Evolutionary conservation across 92 coral and sea anemone species (phyloP).

Genomic region (Paragorgia papillata): DNA sequence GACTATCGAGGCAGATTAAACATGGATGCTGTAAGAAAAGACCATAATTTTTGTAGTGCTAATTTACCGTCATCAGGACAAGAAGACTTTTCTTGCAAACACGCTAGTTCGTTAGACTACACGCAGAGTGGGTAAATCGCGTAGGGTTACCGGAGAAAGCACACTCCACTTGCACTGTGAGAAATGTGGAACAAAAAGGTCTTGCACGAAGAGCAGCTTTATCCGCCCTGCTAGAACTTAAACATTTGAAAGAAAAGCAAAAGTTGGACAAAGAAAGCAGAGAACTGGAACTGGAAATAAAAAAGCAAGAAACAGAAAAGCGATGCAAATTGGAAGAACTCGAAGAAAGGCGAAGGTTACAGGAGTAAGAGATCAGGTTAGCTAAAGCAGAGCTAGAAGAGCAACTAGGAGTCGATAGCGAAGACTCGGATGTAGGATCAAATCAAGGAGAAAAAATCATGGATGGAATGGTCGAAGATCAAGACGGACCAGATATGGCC

Average conservation of each 20-base stretch:
- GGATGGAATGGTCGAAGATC: too few species aligned
- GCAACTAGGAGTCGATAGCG: neutral
- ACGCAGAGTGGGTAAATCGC: neutral
- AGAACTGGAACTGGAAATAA: neutral
- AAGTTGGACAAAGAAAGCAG: neutral
- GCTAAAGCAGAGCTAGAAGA: conserved; percentile 13
- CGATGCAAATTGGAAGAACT: neutral
- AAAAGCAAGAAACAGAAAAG: neutral
- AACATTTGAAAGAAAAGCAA: neutral
- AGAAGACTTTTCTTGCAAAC: too few species aligned
- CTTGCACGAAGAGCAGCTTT: neutral
- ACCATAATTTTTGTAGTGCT: too few species aligned
- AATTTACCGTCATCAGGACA: too few species aligned
- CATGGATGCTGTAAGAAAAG: too few species aligned
- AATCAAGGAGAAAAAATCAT: neutral
- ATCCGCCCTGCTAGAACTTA: neutral
- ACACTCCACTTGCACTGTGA: neutral
- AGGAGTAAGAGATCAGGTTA: neutral
- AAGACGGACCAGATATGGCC: too few species aligned
- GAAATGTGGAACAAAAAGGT: conserved; percentile 7
- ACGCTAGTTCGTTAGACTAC: too few species aligned
- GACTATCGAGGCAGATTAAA: too few species aligned
- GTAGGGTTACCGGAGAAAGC: neutral
- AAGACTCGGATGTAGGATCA: neutral
- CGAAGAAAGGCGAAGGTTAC: neutral